Evolutionary conservation across 2,113 vertebrate genomes (phyloP).

Genomic region (Hemibagrus wyckioides): DNA sequence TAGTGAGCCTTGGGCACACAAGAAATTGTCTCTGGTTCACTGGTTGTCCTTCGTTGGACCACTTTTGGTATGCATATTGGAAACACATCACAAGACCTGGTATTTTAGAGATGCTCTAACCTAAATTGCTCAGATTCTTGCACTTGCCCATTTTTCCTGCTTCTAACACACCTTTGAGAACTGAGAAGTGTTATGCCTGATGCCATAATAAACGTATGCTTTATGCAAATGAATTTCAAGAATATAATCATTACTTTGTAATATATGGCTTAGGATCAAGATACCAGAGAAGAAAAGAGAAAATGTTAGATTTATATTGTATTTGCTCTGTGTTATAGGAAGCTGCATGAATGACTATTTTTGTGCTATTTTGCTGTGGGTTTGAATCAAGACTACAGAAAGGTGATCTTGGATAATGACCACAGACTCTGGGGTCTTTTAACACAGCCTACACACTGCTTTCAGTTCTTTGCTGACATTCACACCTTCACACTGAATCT

Average conservation of each 20-base stretch:
- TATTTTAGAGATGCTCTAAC: too few species aligned
- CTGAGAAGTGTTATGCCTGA: too few species aligned
- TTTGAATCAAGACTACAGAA: not conserved
- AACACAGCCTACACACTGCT: not conserved
- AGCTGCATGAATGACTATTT: not conserved
- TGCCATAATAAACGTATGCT: not conserved
- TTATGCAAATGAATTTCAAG: not conserved
- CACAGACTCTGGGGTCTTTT: not conserved
- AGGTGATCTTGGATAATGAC: not conserved
- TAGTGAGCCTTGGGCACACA: too few species aligned
- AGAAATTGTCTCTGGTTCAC: too few species aligned
- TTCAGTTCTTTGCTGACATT: not conserved
- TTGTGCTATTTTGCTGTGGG: not conserved
- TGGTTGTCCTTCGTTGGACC: too few species aligned
- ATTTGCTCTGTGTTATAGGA: not conserved
- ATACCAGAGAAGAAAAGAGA: not conserved
- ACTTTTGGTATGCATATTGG: too few species aligned
- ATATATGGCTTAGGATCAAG: not conserved
- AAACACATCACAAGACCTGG: too few species aligned
- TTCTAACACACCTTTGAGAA: too few species aligned
- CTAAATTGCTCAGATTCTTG: too few species aligned
- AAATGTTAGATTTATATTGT: not conserved
- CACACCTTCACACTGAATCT: constrained; percentile 13
- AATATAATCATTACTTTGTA: not conserved
- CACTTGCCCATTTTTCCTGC: too few species aligned